A percentile compares a stretch with the other conserved stretches of the same genome.
Conservation (phyloP, 2,888 invertebrate species). For the Sycophila texana region DNA sequence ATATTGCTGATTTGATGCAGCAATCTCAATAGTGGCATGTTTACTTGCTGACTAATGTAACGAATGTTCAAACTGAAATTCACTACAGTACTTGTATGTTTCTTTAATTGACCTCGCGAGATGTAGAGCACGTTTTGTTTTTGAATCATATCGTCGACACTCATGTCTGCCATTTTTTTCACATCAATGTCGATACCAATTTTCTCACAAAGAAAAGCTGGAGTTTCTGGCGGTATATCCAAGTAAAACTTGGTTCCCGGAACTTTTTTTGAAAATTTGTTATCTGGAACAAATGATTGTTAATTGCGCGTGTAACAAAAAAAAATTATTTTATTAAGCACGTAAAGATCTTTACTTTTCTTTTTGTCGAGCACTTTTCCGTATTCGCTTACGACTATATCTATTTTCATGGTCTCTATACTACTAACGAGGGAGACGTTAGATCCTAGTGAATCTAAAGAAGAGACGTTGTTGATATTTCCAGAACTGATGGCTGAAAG, state of each 20-base stretch:
- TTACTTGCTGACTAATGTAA: conserved; percentile 95
- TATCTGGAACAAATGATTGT: conserved; percentile 66
- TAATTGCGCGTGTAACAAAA: not conserved
- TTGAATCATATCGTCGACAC: conserved; percentile 89
- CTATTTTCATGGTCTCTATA: conserved; percentile 92
- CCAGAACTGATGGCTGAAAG: conserved; percentile 76
- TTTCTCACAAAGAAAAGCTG: conserved; percentile 94
- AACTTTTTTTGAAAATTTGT: conserved; percentile 69
- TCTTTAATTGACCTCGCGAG: conserved; percentile 90
- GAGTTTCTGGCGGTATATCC: conserved; percentile 84
- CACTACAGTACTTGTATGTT: conserved; percentile 93
- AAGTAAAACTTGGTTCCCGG: conserved; percentile 75
- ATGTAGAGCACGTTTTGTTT: conserved; percentile 91
- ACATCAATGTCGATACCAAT: conserved; percentile 93
- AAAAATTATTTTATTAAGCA: not conserved
- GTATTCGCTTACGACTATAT: conserved; percentile 95
- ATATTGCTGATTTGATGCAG: conserved; percentile 97
- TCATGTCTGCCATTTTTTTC: conserved; percentile 92
- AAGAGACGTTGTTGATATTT: conserved; percentile 79
- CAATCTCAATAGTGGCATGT: conserved; percentile 94
- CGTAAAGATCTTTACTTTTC: conserved; percentile 70
- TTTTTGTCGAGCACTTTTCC: conserved; percentile 82
- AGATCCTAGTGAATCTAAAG: conserved; percentile 91
- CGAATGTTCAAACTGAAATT: conserved; percentile 93
- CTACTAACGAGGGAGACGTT: conserved; percentile 89